phyloP scores from a whole-genome alignment of 2,797 vertebrate genomes.

The Calcarius lapponicus region DNA sequence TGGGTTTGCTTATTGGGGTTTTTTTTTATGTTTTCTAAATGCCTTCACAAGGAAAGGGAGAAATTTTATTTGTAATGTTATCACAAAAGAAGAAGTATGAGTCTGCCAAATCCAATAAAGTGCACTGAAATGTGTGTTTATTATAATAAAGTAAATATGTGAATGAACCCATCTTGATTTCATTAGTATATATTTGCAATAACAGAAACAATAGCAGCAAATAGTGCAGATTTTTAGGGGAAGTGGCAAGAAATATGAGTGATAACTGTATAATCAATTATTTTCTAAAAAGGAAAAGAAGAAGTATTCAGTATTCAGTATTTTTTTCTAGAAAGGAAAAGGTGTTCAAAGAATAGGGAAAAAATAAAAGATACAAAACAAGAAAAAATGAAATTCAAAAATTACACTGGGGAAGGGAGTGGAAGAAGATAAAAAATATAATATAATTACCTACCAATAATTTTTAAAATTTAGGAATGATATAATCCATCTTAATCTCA shows the following conservation, averaged over 20 bases:
- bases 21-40: neutral
- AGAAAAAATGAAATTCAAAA: neutral
- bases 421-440: neutral
- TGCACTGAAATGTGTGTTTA: neutral
- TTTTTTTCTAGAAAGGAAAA: neutral
- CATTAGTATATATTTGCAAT: neutral
- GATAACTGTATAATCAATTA: neutral
- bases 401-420: rapidly evolving
- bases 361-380: neutral
- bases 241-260: neutral
- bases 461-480: neutral
- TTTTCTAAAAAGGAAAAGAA: neutral
- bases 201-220: neutral
- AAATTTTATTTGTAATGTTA: neutral
- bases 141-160: neutral
- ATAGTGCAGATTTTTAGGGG: neutral
- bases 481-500: neutral
- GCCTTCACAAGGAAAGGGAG: neutral
- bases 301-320: neutral
- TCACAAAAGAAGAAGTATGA: neutral
- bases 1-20: rapidly evolving
- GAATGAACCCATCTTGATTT: neutral
- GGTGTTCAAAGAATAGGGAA: neutral
- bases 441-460: neutral
- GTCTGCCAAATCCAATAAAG: neutral